Conservation (phyloP, 2,888 invertebrate genomes). For the Eupithecia pulchellata region DNA sequence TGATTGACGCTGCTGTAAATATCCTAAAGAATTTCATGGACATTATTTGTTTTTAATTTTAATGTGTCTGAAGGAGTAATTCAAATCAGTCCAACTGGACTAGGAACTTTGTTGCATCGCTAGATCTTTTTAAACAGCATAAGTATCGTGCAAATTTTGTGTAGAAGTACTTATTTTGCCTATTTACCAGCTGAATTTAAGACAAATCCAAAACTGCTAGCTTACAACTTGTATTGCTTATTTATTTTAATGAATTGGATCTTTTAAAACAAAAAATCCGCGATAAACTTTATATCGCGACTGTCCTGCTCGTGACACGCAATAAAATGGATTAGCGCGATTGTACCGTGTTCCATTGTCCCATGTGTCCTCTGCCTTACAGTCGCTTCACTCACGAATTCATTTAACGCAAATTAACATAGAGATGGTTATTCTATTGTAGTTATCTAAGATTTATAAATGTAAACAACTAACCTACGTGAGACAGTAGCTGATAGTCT, state of each 20-base stretch:
- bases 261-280: neutral
- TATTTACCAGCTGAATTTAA: neutral
- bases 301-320: slow-evolving; percentile 73
- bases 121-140: neutral
- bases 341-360: slow-evolving; percentile 44
- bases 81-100: neutral
- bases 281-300: slow-evolving; percentile 30
- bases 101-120: neutral
- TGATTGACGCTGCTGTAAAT: neutral
- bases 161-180: too few species aligned
- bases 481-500: slow-evolving; percentile 55
- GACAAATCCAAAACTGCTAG: neutral
- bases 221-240: neutral
- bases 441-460: slow-evolving; percentile 76
- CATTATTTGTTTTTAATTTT: neutral
- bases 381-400: slow-evolving; percentile 58
- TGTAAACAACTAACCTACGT: slow-evolving; percentile 70
- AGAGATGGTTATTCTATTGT: slow-evolving; percentile 72
- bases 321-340: slow-evolving; percentile 78
- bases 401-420: slow-evolving; percentile 84
- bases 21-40: neutral
- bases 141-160: too few species aligned
- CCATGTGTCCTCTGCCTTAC: slow-evolving; percentile 52
- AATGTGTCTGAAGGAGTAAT: neutral
- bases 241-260: neutral